phyloP scores from a whole-genome alignment of 2,888 invertebrate genomes.

The Anthophora plumipes region DNA sequence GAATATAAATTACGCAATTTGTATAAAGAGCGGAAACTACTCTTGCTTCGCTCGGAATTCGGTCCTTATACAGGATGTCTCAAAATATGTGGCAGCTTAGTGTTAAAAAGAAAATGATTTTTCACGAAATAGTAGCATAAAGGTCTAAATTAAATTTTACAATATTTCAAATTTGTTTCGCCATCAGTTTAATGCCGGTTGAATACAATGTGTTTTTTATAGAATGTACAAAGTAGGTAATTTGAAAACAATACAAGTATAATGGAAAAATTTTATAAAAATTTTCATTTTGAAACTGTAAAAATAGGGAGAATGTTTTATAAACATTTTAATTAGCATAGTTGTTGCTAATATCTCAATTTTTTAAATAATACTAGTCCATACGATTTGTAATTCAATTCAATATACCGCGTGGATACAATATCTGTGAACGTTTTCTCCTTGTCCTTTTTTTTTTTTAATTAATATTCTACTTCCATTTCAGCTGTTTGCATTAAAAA shows the following conservation, averaged over 20 bases:
- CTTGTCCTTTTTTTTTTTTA: no score
- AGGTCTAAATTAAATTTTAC: background rate
- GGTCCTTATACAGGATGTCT: slow-evolving; percentile 34
- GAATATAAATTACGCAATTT: slow-evolving; percentile 75
- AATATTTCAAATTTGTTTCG: background rate
- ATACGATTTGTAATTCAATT: background rate
- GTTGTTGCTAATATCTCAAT: background rate
- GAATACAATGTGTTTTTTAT: background rate
- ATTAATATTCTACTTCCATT: no score
- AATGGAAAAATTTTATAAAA: background rate
- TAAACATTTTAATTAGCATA: background rate
- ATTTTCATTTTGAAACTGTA: background rate
- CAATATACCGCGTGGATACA: background rate
- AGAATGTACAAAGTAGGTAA: no score
- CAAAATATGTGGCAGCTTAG: slow-evolving; percentile 21
- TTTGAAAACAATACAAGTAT: background rate
- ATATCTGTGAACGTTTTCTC: no score
- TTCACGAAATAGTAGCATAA: background rate
- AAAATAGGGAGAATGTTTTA: background rate
- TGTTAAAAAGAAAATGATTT: background rate
- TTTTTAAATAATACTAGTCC: background rate
- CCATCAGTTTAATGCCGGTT: background rate
- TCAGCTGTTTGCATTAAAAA: background rate
- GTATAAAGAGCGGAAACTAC: slow-evolving; percentile 68
- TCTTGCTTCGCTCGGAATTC: slow-evolving; percentile 26